phyloP scores from a whole-genome alignment of 2,797 vertebrate genomes.

The Poecile montanus region DNA sequence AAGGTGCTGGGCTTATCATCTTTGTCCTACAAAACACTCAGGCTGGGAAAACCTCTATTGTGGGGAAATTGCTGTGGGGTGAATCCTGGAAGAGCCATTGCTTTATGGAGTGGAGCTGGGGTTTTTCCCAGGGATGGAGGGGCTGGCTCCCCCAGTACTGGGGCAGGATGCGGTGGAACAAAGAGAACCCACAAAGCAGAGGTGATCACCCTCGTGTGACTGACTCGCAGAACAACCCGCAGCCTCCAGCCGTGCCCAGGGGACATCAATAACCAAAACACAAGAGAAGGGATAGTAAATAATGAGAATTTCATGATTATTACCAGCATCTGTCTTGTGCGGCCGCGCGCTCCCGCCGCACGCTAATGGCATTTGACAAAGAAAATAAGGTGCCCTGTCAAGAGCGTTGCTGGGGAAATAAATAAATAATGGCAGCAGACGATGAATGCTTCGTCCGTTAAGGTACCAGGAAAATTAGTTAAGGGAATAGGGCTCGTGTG shows the following conservation, averaged over 20 bases:
- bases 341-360: not conserved
- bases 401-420: slow-evolving; percentile 30
- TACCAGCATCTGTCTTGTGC: slow-evolving; percentile 61
- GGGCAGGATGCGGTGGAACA: not conserved
- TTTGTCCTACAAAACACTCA: not conserved
- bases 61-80: not conserved
- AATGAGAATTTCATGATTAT: slow-evolving; percentile 65
- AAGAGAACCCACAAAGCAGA: slow-evolving; percentile 1
- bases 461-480: slow-evolving; percentile 40
- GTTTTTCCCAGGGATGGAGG: not conserved
- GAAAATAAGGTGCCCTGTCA: slow-evolving; percentile 61
- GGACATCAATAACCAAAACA: slow-evolving; percentile 61
- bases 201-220: not conserved
- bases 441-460: not conserved
- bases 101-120: not conserved
- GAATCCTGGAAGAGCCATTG: not conserved
- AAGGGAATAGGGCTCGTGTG: slow-evolving; percentile 4
- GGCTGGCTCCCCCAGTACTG: rapidly evolving
- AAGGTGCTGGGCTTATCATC: not conserved
- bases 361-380: slow-evolving; percentile 68
- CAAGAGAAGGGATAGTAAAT: slow-evolving; percentile 54
- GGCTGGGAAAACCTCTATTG: not conserved
- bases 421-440: slow-evolving; percentile 56
- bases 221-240: not conserved
- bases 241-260: not conserved